Conservation (phyloP, 2,113 vertebrate genomes). For the Ammospiza caudacuta region DNA sequence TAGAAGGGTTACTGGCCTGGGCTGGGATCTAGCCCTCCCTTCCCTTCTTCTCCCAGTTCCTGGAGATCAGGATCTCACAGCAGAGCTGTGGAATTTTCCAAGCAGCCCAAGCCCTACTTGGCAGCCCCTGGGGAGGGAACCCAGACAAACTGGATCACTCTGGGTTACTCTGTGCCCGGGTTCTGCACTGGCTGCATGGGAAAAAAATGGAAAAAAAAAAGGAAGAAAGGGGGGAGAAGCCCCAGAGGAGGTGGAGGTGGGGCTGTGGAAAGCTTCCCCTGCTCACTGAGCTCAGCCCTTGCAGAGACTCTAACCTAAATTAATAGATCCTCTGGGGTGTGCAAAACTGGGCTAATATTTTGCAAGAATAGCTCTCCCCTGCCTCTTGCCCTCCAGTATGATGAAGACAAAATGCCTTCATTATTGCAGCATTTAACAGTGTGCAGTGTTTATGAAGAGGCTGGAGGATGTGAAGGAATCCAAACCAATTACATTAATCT, state of each 20-base stretch:
- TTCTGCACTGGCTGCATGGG: neutral
- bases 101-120: neutral
- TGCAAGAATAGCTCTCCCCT: slow-evolving; percentile 52
- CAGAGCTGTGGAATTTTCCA: slow-evolving; percentile 13
- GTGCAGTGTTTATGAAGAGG: slow-evolving; percentile 58
- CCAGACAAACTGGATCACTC: neutral
- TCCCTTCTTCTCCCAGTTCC: neutral
- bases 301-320: slow-evolving; percentile 45
- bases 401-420: slow-evolving; percentile 67
- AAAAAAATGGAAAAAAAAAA: rapidly evolving
- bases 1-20: neutral
- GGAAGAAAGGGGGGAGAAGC: neutral
- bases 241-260: neutral
- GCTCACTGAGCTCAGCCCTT: neutral
- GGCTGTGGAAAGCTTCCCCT: neutral
- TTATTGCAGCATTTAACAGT: slow-evolving; percentile 60
- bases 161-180: neutral
- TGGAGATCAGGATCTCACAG: neutral
- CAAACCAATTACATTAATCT: slow-evolving; percentile 67
- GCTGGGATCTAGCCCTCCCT: neutral
- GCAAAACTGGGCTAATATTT: slow-evolving; percentile 66
- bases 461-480: slow-evolving; percentile 59
- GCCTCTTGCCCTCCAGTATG: slow-evolving; percentile 35
- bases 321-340: slow-evolving; percentile 53
- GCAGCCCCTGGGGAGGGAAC: neutral